These are phyloP conservation scores for Lophura swinhoii DNA, from an alignment of 2,797 vertebrate species.

Conservation along the genomic window DNA sequence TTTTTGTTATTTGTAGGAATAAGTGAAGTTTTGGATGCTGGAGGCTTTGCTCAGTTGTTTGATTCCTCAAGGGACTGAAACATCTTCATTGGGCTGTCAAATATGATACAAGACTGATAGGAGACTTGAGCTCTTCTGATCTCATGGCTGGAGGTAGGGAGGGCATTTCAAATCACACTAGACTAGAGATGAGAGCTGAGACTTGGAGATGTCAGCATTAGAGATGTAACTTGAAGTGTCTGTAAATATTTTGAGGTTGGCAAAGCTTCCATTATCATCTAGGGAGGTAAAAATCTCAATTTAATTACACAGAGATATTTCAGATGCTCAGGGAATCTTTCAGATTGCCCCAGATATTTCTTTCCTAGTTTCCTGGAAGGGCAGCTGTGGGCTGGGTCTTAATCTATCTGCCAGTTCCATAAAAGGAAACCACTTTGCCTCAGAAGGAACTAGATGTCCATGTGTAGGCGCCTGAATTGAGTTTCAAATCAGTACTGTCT, in stretches of 20 bases:
- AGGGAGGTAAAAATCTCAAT: neutral
- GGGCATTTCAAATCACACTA: neutral
- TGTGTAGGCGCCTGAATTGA: neutral
- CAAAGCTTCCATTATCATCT: neutral
- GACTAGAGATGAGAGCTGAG: neutral
- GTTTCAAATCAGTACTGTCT: neutral
- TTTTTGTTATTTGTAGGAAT: neutral
- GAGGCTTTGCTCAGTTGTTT: neutral
- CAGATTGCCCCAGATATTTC: neutral
- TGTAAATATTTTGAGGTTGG: neutral
- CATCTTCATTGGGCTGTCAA: neutral
- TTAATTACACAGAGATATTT: constrained; percentile 14
- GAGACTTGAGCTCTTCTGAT: neutral
- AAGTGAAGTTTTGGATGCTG: neutral
- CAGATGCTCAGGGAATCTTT: neutral
- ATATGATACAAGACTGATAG: neutral
- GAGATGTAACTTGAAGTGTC: neutral
- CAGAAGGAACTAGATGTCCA: neutral
- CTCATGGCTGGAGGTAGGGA: neutral
- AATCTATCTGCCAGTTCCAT: neutral
- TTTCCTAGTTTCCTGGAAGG: constrained; percentile 5
- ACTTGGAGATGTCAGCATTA: neutral
- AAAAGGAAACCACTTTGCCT: neutral
- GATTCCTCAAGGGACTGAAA: neutral
- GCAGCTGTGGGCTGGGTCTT: neutral